Evolutionary conservation across 2,113 vertebrate species (phyloP), one percentile per base, ranked within the genome.

Genomic region (Sorex fumeus): DNA sequence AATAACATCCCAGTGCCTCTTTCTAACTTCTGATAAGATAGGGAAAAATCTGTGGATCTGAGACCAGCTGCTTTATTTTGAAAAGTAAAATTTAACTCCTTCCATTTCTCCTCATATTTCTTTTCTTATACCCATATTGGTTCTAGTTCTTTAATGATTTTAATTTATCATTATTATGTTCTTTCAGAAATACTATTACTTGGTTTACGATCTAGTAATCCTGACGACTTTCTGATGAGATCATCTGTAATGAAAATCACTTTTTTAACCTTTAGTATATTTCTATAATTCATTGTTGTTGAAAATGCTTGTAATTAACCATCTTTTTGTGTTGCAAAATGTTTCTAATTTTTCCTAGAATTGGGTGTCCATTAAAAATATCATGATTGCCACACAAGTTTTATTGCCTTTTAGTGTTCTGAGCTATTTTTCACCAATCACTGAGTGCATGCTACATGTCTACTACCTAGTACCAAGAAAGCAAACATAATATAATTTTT

Each of bases 151-250:
- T 77, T 53, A 32, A 32, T 87, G 28, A 62, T 40, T 53, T 60
- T 60, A 60, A 32, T 79, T 80, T 75, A 50, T 85, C 50, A 23
- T 70, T n/a, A 85, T 83, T n/a, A 85, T 79, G 69, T 64, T 84
- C 15, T 80, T 16, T 91, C 43, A 85, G 3, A 1, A 64, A 84
- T 40, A 53, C 67, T 79, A 4, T 43, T 91, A 64, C 30, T 50
- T 69, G 90, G 15, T 21, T 50, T 82, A 82, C 11, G 32, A 84
- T 74, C 25, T 90, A 66, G 30, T 85, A 40, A 40, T 40, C 40
- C 36, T 34, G 74, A 36, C 32, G 3, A 45, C 3, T 36, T 91
- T 70, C 75, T 12, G 6, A 50, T 53, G 45, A 34, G 32, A 57
- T 60, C 60, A 23, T 9, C 74, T 1, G 70, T n/a, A 36, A 72